Base-by-base conservation (phyloP, 2,113 vertebrate genomes). In the Scalopus aquaticus region DNA sequence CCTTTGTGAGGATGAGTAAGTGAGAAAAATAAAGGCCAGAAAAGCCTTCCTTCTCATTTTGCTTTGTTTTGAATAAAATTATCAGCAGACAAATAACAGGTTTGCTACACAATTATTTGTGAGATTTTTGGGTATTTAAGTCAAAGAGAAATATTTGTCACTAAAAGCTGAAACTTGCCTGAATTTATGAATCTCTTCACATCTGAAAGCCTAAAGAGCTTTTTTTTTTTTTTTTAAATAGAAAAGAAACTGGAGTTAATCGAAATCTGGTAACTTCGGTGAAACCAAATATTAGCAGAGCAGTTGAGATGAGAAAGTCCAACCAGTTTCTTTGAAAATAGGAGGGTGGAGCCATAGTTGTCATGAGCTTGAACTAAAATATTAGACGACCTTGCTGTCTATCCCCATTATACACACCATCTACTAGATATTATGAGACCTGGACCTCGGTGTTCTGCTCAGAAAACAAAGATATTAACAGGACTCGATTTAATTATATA, bases 1-100 rank as follows among this genome's bases (percentile, higher is more conserved):
- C 78, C 74, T 92, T 91, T 85, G 85, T 51, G 22, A 70, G 73
- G 81, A 95, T 79, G 94, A 95, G 74, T 87, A 93, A 80, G 70
- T 87, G 4, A 62, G 81, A 90, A 46, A 76, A 80, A 93, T 1
- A 51, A 70, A 58, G 81, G 58, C 5, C 76, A 77, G 32, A 67
- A 93, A 60, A 58, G 6, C 9, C 84, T 92, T 72, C 9, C 22
- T 70, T 81, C 19, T 16, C 32, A 72, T 62, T 84, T 58, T 79
- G 54, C 37, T 81, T 86, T 49, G 6, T 78, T 95, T 92, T 56
- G 32, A 67, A 90, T 88, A 0, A 9, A 81, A 80, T 80, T 81
- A 93, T 90, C 35, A 78, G 60, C 24, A 58, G n/a, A 91, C 28
- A 94, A 88, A 67, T 51, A 90, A 37, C 19, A 91, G 58, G 54